Conservation (phyloP, 2,113 vertebrate genomes). For the Varanus komodoensis region DNA sequence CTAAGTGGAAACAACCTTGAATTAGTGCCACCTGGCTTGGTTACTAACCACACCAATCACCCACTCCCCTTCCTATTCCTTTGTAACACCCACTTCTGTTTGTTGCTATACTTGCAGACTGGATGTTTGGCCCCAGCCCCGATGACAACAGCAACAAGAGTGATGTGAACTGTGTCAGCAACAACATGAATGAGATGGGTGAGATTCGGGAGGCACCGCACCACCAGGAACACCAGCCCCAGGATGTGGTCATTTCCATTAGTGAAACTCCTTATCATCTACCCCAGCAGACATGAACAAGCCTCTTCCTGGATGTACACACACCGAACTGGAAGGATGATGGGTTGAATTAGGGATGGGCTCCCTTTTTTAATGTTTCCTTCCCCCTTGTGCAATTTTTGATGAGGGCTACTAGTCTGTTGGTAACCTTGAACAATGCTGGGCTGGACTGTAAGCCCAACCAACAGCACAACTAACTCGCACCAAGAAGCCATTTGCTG, state of each 20-base stretch:
- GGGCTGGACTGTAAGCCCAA: background rate
- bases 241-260: conserved; percentile 82
- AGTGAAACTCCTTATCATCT: conserved; percentile 74
- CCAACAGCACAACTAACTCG: background rate
- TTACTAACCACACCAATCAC: accelerated
- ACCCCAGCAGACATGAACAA: conserved; percentile 73
- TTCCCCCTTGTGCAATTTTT: background rate
- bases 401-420: background rate
- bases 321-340: background rate
- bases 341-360: background rate
- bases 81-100: conserved; percentile 28
- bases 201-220: conserved; percentile 49
- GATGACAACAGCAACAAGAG: conserved; percentile 79
- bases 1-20: background rate
- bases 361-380: background rate
- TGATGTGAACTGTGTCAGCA: conserved; percentile 84
- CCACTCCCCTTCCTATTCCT: background rate
- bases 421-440: background rate
- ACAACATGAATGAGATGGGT: conserved; percentile 75
- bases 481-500: background rate
- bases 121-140: conserved; percentile 79
- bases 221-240: conserved; percentile 56
- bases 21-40: too few relatives aligned
- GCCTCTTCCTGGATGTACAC: background rate
- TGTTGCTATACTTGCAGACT: conserved; percentile 75